Evolutionary conservation across 2,113 vertebrate genomes (phyloP).

Genomic region (Lepidothrix coronata): DNA sequence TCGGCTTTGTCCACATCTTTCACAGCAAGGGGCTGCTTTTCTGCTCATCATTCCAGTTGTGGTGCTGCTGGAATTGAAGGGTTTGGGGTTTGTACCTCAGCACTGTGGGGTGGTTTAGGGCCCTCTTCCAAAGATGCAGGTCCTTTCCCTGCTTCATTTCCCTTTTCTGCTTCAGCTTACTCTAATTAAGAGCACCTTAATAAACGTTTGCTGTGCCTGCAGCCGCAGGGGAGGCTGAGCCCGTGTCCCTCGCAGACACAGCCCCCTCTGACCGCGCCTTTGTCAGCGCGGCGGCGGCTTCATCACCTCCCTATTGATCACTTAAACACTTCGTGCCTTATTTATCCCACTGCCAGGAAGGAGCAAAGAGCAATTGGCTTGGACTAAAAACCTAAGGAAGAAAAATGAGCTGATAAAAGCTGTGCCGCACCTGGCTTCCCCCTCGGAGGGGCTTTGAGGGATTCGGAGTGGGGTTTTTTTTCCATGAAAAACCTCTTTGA

Average conservation of each 20-base stretch:
- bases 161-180: neutral
- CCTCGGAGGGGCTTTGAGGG: neutral
- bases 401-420: constrained; percentile 30
- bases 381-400: constrained; percentile 15
- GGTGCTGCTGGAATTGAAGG: neutral
- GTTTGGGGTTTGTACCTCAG: neutral
- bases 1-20: neutral
- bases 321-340: neutral
- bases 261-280: neutral
- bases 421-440: neutral
- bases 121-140: neutral
- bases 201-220: neutral
- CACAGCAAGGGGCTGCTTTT: neutral
- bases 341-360: neutral
- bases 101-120: neutral
- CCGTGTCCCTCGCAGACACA: rapidly evolving
- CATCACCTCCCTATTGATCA: constrained; percentile 27
- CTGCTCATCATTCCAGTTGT: rapidly evolving
- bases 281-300: neutral
- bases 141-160: neutral
- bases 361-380: neutral
- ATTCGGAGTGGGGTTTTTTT: rapidly evolving
- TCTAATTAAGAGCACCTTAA: neutral
- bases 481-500: neutral
- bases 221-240: neutral